These are phyloP conservation scores for Hymenochirus boettgeri DNA, from an alignment of 2,113 vertebrate species.

Conservation along the genomic window DNA sequence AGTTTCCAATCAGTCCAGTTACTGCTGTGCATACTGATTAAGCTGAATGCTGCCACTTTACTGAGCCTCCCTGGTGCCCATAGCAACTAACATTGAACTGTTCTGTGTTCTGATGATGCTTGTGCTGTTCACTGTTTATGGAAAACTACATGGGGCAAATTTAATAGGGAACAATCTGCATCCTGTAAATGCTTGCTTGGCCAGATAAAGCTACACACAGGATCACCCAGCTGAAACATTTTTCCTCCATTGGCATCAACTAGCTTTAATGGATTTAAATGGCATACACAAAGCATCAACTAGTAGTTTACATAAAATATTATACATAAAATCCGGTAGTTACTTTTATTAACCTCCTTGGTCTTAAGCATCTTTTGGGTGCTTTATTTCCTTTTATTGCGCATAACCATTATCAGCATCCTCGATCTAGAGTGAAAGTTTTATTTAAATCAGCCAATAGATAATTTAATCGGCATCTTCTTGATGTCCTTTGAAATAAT, in stretches of 20 bases:
- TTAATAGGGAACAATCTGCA: neutral
- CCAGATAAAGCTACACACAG: neutral
- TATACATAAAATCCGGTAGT: no score
- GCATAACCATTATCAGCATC: no score
- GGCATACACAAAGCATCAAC: neutral
- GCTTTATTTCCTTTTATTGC: no score
- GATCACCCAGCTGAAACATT: neutral
- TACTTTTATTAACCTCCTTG: no score
- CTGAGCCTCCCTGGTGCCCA: constrained; percentile 7
- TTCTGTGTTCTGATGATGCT: constrained; percentile 1
- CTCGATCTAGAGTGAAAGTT: no score
- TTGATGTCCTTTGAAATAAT: no score
- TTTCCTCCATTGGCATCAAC: neutral
- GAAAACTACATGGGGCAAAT: neutral
- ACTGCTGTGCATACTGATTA: constrained; percentile 28
- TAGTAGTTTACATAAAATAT: no score
- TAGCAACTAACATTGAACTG: constrained; percentile 25
- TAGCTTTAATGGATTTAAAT: neutral
- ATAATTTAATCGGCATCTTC: no score
- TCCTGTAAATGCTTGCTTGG: neutral
- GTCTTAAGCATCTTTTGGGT: no score
- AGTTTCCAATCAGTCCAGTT: neutral
- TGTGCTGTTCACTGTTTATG: neutral
- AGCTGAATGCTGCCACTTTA: neutral
- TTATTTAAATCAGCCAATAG: no score